Evolutionary conservation across 2,113 vertebrate genomes (phyloP).

Genomic region (Gulo gulo): DNA sequence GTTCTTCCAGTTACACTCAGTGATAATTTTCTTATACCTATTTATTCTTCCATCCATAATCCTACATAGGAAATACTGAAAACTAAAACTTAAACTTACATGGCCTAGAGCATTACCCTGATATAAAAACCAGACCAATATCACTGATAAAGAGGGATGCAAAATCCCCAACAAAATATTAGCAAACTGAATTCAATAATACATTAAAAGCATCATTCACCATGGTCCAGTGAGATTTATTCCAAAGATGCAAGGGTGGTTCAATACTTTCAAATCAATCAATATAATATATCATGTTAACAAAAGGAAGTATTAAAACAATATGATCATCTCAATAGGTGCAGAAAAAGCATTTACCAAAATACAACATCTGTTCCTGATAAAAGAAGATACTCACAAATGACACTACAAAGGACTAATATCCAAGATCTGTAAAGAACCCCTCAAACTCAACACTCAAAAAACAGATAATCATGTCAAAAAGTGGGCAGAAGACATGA

Average conservation of each 20-base stretch:
- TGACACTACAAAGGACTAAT: no score
- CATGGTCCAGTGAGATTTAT: not conserved
- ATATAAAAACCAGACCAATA: not conserved
- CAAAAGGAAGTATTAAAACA: not conserved
- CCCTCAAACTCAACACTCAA: no score
- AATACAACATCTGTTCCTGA: not conserved
- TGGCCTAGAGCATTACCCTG: not conserved
- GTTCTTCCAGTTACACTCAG: slow-evolving; percentile 14
- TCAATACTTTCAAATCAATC: not conserved
- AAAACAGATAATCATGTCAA: no score
- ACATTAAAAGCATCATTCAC: not conserved
- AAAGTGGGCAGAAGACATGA: no score
- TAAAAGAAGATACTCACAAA: not conserved
- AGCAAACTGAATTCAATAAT: not conserved
- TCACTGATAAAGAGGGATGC: not conserved
- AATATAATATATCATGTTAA: not conserved
- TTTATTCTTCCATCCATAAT: slow-evolving; percentile 21
- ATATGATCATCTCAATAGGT: not conserved
- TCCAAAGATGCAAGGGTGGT: not conserved
- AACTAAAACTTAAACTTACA: slow-evolving; percentile 34
- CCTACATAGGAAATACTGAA: not conserved
- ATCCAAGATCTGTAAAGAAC: no score
- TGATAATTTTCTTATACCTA: slow-evolving; percentile 40
- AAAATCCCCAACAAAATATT: not conserved
- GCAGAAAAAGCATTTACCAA: not conserved